Percentiles rank a stretch among this genome's conserved stretches.
Evolutionary conservation across 1,140 invertebrate genomes (phyloP).

Genomic region (Anthonomus grandis): DNA sequence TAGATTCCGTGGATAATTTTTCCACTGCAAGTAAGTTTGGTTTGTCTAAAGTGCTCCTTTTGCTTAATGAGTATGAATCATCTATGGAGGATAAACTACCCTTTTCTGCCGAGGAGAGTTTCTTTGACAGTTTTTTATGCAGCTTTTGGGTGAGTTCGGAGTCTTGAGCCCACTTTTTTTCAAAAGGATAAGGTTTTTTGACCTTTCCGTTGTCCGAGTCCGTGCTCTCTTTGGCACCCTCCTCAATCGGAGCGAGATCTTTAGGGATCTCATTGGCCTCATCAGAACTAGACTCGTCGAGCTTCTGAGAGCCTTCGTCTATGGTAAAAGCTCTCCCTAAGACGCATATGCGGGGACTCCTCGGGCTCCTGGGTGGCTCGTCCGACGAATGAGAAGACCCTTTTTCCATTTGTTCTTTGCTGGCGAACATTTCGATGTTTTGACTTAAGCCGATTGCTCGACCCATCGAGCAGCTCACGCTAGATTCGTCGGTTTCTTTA

Average conservation of each 20-base stretch:
- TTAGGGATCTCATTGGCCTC: conserved; percentile 41
- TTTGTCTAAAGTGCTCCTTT: conserved; percentile 37
- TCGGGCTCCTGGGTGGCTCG: conserved; percentile 40
- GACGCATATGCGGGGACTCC: conserved; percentile 45
- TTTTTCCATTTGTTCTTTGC: conserved; percentile 42
- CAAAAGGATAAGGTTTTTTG: conserved; percentile 46
- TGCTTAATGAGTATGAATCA: conserved; percentile 38
- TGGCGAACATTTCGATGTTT: conserved; percentile 58
- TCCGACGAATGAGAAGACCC: conserved; percentile 37
- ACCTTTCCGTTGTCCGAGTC: conserved; percentile 34
- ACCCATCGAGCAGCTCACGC: conserved; percentile 74
- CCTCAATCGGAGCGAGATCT: conserved; percentile 40
- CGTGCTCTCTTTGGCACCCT: conserved; percentile 22
- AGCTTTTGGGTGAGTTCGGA: conserved; percentile 44
- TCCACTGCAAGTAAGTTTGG: conserved; percentile 39
- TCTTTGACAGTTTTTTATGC: conserved; percentile 45
- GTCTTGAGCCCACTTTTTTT: conserved; percentile 48
- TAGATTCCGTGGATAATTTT: conserved; percentile 56
- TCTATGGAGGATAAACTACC: conserved; percentile 44
- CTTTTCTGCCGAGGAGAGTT: conserved; percentile 44
- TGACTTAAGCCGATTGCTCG: conserved; percentile 72
- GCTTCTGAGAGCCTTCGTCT: conserved; percentile 42
- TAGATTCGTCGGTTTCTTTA: conserved; percentile 71
- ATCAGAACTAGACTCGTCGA: conserved; percentile 45
- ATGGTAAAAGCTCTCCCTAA: conserved; percentile 47